Evolutionary conservation across 2,797 vertebrate genomes (phyloP).

Genomic region (Hapalemur alaotrensis): DNA sequence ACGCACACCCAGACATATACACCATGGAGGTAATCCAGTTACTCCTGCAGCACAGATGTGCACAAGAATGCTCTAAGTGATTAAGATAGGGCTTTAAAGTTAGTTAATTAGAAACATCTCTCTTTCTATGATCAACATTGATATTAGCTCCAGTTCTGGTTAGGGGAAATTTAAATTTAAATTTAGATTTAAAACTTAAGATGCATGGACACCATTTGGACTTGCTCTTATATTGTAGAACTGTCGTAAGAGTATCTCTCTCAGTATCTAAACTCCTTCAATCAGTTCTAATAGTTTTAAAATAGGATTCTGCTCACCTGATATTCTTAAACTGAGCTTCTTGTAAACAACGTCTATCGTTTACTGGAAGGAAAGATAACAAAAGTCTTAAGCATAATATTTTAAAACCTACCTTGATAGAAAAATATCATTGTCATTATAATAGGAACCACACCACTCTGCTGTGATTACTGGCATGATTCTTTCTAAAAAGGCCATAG

Average conservation of each 20-base stretch:
- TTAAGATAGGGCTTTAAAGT: slow-evolving; percentile 81
- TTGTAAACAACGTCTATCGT: slow-evolving; percentile 26
- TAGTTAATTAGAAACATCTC: slow-evolving; percentile 80
- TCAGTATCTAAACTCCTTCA: not conserved
- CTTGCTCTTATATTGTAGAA: not conserved
- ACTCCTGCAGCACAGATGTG: slow-evolving; percentile 79
- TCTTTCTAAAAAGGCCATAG: not conserved
- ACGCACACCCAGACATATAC: slow-evolving; percentile 69
- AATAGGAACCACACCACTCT: slow-evolving; percentile 9
- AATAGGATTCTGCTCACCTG: slow-evolving; percentile 12
- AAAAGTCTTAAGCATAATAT: slow-evolving; percentile 17
- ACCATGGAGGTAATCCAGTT: slow-evolving; percentile 80
- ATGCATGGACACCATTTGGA: not conserved
- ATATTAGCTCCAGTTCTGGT: slow-evolving; percentile 56
- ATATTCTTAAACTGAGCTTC: slow-evolving; percentile 23
- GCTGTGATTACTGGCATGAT: not conserved
- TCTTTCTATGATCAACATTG: slow-evolving; percentile 70
- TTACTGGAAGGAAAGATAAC: slow-evolving; percentile 34
- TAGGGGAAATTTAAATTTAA: slow-evolving; percentile 49
- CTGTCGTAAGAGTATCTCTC: not conserved
- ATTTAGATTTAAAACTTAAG: slow-evolving; percentile 46
- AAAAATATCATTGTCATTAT: slow-evolving; percentile 51
- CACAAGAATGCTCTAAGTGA: slow-evolving; percentile 78
- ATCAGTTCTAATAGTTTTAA: not conserved
- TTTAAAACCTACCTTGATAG: slow-evolving; percentile 39